Evolutionary conservation across 2,888 invertebrate species (phyloP), one percentile per base, ranked within the genome.

Genomic region (Cerastoderma edule): DNA sequence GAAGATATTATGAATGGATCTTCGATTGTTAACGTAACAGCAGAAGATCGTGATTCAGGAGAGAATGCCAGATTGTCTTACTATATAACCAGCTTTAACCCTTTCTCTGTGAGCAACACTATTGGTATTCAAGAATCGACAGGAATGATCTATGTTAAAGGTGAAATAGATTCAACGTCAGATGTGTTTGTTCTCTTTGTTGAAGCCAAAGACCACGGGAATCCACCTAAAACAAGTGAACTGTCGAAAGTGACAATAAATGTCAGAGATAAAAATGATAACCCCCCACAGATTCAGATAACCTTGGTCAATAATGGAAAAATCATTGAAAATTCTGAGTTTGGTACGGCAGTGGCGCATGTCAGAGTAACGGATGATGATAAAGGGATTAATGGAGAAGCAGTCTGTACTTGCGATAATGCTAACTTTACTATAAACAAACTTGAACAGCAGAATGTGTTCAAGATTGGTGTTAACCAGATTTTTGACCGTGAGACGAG

Each of bases 301-400:
- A 96, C 97, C 92, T 94, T 98, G 69, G 48, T 80, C 13, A 69
- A 68, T 19, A 95, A 95, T 2, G 92, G 92, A 39, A 78, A 86
- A 22, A 89, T 92, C 2, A 57, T 72, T 3, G 93, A 93, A 81
- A 88, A 98, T 92, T 97, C 97, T 0, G 95, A 95, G 65, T 96
- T 96, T 90, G 97, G 97, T 33, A 96, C 97, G 30, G 96, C 98
- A 24, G 97, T 99, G 0, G 98, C 98, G 0, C 97, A 98, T 4
- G 96, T 99, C 13, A 96, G 97, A 0, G 97, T 98, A 4, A 77
- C 71, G 4, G 90, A 90, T 76, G 71, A 72, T 6, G 89, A 89
- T 71, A 84, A 79, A 39, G 91, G 89, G 0, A 63, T 75, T 0
- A 90, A 90, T 73, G 89, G 89, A 5, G 72, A 84, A n/a, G 87